Evolutionary conservation across 53 echinoderm and acorn worm species (phyloP).

Genomic region (Mesocentrotus franciscanus): DNA sequence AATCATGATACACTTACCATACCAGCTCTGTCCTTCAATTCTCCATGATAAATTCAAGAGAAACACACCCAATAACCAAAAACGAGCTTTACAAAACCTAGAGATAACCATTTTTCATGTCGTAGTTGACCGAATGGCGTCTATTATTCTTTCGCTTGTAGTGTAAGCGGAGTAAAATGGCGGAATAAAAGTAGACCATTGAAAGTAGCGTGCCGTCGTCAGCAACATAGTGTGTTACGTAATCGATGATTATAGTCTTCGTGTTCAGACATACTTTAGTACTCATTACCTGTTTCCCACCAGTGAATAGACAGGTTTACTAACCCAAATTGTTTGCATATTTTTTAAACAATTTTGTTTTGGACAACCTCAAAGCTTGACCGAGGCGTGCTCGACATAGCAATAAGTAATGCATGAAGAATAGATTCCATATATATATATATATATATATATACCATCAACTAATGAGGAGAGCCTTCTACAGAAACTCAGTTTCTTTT

Average conservation of each 20-base stretch:
- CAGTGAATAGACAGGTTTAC: no score
- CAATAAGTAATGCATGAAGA: no score
- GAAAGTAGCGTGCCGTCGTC: slow-evolving; percentile 15
- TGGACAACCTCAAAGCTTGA: no score
- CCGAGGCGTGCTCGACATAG: no score
- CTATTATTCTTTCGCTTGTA: background rate
- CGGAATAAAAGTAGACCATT: background rate
- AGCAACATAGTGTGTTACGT: background rate
- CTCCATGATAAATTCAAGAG: background rate
- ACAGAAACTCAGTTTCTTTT: no score
- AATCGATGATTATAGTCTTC: background rate
- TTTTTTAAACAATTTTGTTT: no score
- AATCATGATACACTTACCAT: background rate
- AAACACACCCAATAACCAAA: background rate
- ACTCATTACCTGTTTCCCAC: background rate
- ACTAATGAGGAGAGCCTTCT: no score
- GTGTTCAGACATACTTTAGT: background rate
- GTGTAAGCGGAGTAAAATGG: background rate
- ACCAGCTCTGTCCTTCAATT: slow-evolving; percentile 34
- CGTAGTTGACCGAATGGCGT: background rate
- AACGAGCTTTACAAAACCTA: background rate
- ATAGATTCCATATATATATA: no score
- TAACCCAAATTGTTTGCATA: no score
- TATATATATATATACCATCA: no score
- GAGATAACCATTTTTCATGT: background rate